Evolutionary conservation across 1,140 invertebrate genomes (phyloP).

Genomic region (Lepidurus apus): DNA sequence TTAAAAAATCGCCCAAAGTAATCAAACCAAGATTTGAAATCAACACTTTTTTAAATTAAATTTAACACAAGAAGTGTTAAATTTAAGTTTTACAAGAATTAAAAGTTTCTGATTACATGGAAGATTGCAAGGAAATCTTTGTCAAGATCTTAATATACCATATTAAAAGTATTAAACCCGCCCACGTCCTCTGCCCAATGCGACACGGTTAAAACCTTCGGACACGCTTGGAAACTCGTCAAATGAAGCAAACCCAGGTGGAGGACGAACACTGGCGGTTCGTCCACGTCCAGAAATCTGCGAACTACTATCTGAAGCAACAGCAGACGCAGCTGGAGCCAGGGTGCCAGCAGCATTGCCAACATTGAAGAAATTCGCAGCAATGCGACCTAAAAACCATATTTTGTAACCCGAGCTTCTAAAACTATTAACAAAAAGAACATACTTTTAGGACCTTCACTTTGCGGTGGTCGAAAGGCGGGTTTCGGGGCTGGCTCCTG

Average conservation of each 20-base stretch:
- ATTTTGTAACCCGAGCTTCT: background rate
- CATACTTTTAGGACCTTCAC: background rate
- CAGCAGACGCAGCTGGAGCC: background rate
- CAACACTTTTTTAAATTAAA: too few species aligned
- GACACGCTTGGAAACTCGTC: conserved; percentile 12
- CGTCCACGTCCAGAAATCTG: background rate
- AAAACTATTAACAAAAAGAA: too few species aligned
- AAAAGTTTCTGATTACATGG: too few species aligned
- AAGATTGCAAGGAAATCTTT: too few species aligned
- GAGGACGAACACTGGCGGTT: background rate
- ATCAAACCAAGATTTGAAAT: too few species aligned
- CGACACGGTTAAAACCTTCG: background rate
- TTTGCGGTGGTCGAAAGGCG: background rate
- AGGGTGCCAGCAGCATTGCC: background rate
- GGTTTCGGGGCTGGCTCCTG: background rate
- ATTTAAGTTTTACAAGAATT: too few species aligned
- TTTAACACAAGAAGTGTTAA: too few species aligned
- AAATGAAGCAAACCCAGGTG: background rate
- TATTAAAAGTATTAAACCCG: background rate
- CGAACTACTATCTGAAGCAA: background rate
- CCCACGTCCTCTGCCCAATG: background rate
- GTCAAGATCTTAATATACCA: background rate
- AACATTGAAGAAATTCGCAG: background rate
- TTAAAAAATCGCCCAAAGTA: too few species aligned
- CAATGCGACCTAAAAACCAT: background rate